Evolutionary conservation across 1,140 invertebrate genomes (phyloP).

Genomic region (Drosophila bipectinata): DNA sequence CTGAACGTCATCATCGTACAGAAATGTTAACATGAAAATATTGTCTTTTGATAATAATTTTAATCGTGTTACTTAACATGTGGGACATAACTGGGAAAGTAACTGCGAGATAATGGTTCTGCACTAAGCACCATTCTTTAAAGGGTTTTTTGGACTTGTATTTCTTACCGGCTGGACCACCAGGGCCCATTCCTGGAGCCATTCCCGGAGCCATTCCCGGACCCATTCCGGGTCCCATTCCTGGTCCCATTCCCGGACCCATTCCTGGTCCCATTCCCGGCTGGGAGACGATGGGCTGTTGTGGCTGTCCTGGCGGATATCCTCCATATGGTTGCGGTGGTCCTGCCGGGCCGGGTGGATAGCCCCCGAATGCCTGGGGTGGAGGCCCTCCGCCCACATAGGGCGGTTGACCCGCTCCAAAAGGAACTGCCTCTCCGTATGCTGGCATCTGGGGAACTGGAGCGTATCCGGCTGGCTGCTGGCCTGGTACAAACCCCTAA

Average conservation of each 20-base stretch:
- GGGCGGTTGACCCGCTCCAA: conserved; percentile 50
- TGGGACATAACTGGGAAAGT: neutral
- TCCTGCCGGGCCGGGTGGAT: conserved; percentile 55
- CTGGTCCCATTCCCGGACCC: conserved; percentile 30
- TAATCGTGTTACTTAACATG: neutral
- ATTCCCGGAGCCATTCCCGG: conserved; percentile 19
- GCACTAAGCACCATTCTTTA: no score
- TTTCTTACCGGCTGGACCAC: conserved; percentile 55
- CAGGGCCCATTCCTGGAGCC: conserved; percentile 34
- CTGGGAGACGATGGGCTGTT: conserved; percentile 68
- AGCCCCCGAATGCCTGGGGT: conserved; percentile 49
- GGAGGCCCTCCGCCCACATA: conserved; percentile 39
- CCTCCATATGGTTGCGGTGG: conserved; percentile 30
- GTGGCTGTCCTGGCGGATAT: conserved; percentile 47
- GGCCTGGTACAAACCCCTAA: conserved; percentile 64
- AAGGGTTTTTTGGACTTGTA: no score
- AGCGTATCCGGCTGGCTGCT: conserved; percentile 55
- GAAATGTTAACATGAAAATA: neutral
- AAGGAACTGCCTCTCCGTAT: conserved; percentile 60
- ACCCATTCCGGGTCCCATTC: conserved; percentile 15
- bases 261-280: conserved; percentile 62
- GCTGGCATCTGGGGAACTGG: conserved; percentile 75
- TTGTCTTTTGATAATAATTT: neutral
- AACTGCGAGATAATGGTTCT: neutral
- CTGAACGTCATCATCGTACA: neutral